phyloP scores from a whole-genome alignment of 1,140 invertebrate species.

The Drosophila rhopaloa region DNA sequence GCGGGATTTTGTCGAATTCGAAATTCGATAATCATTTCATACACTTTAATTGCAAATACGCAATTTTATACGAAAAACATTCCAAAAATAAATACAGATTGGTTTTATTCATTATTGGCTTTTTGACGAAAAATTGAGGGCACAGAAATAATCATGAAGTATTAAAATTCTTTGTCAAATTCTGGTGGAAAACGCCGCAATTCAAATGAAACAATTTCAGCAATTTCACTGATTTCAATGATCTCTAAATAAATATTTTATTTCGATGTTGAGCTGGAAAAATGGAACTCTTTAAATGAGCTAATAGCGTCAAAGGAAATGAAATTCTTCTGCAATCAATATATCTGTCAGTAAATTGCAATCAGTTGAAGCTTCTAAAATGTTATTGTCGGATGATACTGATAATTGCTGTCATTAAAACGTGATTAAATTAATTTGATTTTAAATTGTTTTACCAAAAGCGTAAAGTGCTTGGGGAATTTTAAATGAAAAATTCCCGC shows the following conservation, averaged over 20 bases:
- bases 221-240: neutral
- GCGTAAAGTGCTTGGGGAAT: neutral
- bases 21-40: constrained; percentile 61
- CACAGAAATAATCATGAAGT: constrained; percentile 11
- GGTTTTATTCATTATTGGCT: constrained; percentile 3
- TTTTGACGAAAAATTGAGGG: constrained; percentile 1
- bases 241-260: neutral
- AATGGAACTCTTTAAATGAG: constrained; percentile 7
- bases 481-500: constrained; percentile 2
- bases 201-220: neutral
- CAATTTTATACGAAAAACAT: constrained; percentile 71
- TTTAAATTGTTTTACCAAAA: constrained; percentile 6
- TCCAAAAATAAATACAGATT: constrained; percentile 2
- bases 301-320: constrained; percentile 18
- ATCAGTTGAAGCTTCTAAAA: constrained; percentile 16
- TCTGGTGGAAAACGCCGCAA: neutral
- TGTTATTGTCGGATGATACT: constrained; percentile 16
- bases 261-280: neutral
- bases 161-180: constrained; percentile 15
- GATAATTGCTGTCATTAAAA: constrained; percentile 23
- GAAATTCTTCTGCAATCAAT: neutral
- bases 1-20: constrained; percentile 10
- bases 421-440: constrained; percentile 34
- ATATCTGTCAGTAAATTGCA: constrained; percentile 12
- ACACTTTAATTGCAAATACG: constrained; percentile 76